A percentile compares a stretch with the other conserved stretches of the same genome.
Conservation (phyloP, 2,888 invertebrate species). For the Pilophorus perplexus region DNA sequence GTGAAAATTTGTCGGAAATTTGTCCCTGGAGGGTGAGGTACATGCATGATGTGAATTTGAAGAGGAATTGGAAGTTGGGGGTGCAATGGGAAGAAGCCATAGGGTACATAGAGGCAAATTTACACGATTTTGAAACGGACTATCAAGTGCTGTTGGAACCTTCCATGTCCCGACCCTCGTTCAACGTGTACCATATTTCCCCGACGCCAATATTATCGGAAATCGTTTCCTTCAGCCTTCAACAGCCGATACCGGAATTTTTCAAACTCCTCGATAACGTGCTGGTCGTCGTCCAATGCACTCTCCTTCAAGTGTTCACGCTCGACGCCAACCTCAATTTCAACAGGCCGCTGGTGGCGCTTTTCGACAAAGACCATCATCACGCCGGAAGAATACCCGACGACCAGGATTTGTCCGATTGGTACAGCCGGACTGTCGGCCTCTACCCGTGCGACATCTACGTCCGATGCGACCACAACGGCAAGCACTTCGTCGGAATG, state of each 20-base stretch:
- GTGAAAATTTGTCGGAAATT: conserved; percentile 33
- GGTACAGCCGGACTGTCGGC: conserved; percentile 43
- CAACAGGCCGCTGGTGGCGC: conserved; percentile 11
- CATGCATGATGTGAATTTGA: conserved; percentile 43
- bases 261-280: conserved; percentile 40
- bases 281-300: conserved; percentile 45
- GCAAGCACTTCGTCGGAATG: conserved; percentile 44
- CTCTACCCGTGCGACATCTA: conserved; percentile 45
- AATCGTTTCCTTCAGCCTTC: conserved; percentile 36
- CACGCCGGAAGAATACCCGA: conserved; percentile 32
- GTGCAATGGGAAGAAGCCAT: conserved; percentile 13
- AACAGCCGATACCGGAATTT: conserved; percentile 42
- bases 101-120: neutral
- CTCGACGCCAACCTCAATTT: conserved; percentile 29
- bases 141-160: conserved; percentile 3
- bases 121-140: conserved; percentile 15
- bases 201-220: neutral
- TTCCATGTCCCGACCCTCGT: neutral
- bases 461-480: conserved; percentile 43
- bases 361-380: conserved; percentile 41
- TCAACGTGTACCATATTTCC: neutral
- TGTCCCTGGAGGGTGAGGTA: conserved; percentile 43
- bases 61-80: conserved; percentile 43
- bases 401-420: conserved; percentile 29
- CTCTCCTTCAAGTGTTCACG: conserved; percentile 44